These are phyloP conservation scores for Tor tambroides DNA, from an alignment of 2,113 vertebrate genomes.

Conservation along the genomic window DNA sequence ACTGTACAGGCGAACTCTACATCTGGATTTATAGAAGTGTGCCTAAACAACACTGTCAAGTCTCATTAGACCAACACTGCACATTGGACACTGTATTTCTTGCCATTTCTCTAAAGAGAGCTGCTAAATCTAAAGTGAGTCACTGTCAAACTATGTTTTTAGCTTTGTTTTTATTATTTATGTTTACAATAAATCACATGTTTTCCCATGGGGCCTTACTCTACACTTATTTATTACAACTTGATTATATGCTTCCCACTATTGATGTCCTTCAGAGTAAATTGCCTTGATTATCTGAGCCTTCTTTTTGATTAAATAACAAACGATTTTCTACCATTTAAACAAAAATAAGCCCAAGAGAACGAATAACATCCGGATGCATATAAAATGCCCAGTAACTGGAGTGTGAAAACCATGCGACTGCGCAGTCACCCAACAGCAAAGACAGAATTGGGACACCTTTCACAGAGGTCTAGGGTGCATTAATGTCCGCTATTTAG, in stretches of 20 bases:
- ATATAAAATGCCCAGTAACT: not conserved
- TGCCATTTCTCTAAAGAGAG: not conserved
- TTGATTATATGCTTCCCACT: not conserved
- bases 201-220: not conserved
- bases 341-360: not conserved
- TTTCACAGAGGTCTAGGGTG: constrained; percentile 5
- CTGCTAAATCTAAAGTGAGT: not conserved
- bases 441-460: constrained; percentile 22
- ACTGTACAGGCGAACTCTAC: constrained; percentile 45
- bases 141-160: not conserved
- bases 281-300: not conserved
- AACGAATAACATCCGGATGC: not conserved
- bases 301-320: not conserved
- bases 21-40: constrained; percentile 50
- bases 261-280: constrained; percentile 5
- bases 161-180: not conserved
- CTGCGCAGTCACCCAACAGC: not conserved
- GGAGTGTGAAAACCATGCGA: not conserved
- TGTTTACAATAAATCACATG: not conserved
- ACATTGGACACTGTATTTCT: not conserved
- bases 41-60: not conserved
- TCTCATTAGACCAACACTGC: not conserved
- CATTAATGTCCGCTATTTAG: not conserved
- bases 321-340: not conserved
- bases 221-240: not conserved